Conservation (phyloP, 2,113 vertebrate species). For the Bubo scandiacus region DNA sequence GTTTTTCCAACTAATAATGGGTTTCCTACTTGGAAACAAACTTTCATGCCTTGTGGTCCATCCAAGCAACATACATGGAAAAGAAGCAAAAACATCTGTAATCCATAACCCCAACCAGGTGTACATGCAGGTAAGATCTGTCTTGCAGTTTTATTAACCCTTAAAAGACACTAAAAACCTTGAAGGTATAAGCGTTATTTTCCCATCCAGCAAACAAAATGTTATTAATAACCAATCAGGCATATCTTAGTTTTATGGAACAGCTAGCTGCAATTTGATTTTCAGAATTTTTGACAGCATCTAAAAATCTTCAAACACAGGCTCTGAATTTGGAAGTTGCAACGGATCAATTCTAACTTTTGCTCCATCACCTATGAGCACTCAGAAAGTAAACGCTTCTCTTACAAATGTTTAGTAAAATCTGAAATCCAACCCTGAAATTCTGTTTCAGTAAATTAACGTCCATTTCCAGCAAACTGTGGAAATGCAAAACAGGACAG, state of each 20-base stretch:
- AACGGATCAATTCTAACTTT: neutral
- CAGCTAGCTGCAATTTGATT: neutral
- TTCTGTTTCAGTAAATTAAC: neutral
- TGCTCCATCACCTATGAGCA: neutral
- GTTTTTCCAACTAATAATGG: neutral
- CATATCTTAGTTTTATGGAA: neutral
- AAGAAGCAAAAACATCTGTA: neutral
- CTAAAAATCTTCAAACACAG: neutral
- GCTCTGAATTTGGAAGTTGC: neutral
- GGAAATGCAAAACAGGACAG: neutral
- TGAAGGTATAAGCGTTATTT: neutral
- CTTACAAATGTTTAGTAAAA: neutral
- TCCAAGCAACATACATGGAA: accelerated
- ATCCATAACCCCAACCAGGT: neutral
- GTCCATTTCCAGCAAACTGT: neutral
- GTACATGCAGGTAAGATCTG: neutral
- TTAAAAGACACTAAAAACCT: neutral
- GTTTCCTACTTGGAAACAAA: neutral
- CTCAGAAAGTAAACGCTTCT: neutral
- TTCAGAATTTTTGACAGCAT: neutral
- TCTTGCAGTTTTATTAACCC: neutral
- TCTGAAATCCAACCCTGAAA: neutral
- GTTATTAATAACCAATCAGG: neutral
- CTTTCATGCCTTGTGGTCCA: neutral
- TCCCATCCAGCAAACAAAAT: neutral